Evolutionary conservation across 2,113 vertebrate species (phyloP), one percentile per base, ranked within the genome.

Genomic region (Platichthys flesus): DNA sequence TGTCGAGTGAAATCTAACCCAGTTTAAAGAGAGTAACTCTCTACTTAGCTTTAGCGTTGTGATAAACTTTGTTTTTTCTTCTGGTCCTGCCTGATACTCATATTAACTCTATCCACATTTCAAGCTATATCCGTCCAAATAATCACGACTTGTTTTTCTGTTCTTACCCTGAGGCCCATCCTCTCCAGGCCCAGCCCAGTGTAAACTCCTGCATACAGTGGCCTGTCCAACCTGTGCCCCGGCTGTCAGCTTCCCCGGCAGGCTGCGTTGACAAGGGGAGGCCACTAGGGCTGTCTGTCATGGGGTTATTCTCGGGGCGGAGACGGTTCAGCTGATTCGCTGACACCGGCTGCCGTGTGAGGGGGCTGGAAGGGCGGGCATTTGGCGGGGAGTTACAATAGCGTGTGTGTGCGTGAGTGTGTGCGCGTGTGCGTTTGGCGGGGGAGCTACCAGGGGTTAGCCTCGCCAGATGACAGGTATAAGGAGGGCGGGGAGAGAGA

Each of bases 201-300:
- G 63, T 57, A 85, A 83, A 84, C 81, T 83, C 76, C 81, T 90
- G 82, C 86, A 45, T 74, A 89, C 81, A 18, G 40, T 81, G 73
- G 87, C 85, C 85, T 85, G 91, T 92, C 87, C 90, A 83, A 88
- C 90, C 21, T 69, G 65, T 94, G 93, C 92, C 94, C 93, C 86
- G 90, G 92, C 93, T 93, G 89, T 94, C 94, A 94, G 85, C 84
- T 89, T 70, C 90, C 88, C 91, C 93, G 91, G 92, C 91, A 88
- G 88, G 62, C 81, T 86, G 84, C 83, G 91, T 87, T 93, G 92
- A 93, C 90, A 88, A 92, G 92, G 91, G 93, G 89, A 92, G 90
- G 92, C 91, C 91, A 92, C 91, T 89, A 91, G 88, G 91, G 90
- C 92, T 93, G 89, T 92, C 94, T 95, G 93, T 95, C 94, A 93